Evolutionary conservation across 1,140 invertebrate species (phyloP).

Genomic region (Ephestia elutella): DNA sequence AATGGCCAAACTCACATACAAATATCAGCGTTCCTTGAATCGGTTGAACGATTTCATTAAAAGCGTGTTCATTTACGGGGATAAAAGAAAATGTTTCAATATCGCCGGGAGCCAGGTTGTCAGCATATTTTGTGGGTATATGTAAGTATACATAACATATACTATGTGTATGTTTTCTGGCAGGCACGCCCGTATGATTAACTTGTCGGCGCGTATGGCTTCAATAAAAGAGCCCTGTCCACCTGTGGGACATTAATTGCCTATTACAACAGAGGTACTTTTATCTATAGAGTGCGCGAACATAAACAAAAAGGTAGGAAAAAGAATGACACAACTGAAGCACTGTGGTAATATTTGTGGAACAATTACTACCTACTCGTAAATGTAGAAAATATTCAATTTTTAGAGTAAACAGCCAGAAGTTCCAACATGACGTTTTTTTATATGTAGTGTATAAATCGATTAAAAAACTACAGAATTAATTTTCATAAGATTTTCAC

Average conservation of each 20-base stretch:
- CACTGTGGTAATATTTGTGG: no score
- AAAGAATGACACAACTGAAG: no score
- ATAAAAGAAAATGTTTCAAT: slow-evolving; percentile 5
- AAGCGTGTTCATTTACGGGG: not conserved
- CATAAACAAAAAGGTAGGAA: no score
- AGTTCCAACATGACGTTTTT: no score
- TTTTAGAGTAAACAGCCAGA: no score
- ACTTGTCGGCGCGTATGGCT: not conserved
- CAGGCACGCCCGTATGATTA: not conserved
- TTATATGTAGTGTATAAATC: no score
- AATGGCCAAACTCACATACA: not conserved
- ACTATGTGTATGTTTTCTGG: no score
- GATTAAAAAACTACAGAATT: no score
- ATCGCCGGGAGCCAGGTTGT: not conserved
- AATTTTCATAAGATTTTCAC: no score
- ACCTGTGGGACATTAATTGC: not conserved
- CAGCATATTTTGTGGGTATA: not conserved
- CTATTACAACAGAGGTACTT: not conserved
- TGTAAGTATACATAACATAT: no score
- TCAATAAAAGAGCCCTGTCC: not conserved
- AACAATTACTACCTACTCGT: no score
- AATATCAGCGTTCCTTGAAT: not conserved
- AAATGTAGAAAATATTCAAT: no score
- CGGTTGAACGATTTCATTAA: not conserved
- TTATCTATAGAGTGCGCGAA: not conserved